Evolutionary conservation across 2,797 vertebrate species (phyloP).

Genomic region (Periophthalmus magnuspinnatus): DNA sequence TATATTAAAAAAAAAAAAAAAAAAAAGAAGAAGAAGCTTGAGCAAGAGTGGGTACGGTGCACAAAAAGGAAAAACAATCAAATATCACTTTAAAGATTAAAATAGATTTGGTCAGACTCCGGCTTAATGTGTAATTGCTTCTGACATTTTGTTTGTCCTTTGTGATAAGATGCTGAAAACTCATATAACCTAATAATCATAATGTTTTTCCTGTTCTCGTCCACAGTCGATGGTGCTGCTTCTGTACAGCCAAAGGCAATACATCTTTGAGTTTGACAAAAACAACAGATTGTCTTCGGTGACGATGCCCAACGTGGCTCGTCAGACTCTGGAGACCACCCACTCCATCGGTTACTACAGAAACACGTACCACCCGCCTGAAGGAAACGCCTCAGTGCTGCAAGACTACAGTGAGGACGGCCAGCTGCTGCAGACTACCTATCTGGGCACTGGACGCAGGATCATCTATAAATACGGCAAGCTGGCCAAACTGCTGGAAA

Average conservation of each 20-base stretch:
- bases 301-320: conserved; percentile 97
- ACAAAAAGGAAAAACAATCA: conserved; percentile 49
- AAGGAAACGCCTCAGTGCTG: conserved; percentile 92
- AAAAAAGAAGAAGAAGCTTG: conserved; percentile 18
- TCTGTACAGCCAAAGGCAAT: conserved; percentile 96
- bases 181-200: conserved; percentile 1
- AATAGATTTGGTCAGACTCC: conserved; percentile 30
- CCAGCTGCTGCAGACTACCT: conserved; percentile 89
- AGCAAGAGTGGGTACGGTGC: conserved; percentile 30
- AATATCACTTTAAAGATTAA: conserved; percentile 39
- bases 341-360: conserved; percentile 97
- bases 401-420: conserved; percentile 95
- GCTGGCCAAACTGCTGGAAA: conserved; percentile 89
- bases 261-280: conserved; percentile 99
- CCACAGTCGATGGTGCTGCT: conserved; percentile 95
- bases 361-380: conserved; percentile 92
- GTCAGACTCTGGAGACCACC: conserved; percentile 92
- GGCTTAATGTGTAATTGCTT: conserved; percentile 22
- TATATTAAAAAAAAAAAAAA: conserved; percentile 31
- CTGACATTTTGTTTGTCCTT: conserved; percentile 34
- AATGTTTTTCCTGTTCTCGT: conserved; percentile 18
- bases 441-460: conserved; percentile 91
- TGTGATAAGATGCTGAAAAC: conserved; percentile 6
- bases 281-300: conserved; percentile 93
- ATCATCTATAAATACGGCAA: conserved; percentile 96